phyloP scores from a whole-genome alignment of 1,140 invertebrate genomes.

The Zaprionus tsacasi region DNA sequence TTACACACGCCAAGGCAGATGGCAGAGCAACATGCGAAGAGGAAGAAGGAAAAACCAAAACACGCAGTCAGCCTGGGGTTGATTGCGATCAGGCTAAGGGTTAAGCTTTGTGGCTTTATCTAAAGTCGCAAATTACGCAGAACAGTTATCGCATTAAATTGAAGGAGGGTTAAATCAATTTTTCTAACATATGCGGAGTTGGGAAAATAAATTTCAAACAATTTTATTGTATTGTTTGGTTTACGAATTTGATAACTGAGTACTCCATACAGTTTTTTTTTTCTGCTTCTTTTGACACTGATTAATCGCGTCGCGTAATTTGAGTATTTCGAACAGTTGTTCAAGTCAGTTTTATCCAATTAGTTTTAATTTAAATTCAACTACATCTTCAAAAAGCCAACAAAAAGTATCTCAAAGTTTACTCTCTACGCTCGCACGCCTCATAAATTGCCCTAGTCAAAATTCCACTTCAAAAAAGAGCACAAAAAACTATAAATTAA shows the following conservation, averaged over 20 bases:
- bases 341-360: conserved; percentile 13
- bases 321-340: conserved; percentile 7
- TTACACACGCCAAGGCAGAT: conserved; percentile 52
- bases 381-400: background rate
- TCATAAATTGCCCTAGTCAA: conserved; percentile 35
- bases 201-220: conserved; percentile 27
- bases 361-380: conserved; percentile 32
- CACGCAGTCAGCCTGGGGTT: conserved; percentile 21
- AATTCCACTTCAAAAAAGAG: conserved; percentile 39
- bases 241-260: background rate
- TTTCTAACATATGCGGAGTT: conserved; percentile 49
- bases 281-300: background rate
- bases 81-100: conserved; percentile 37
- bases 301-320: conserved; percentile 24
- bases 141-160: conserved; percentile 58
- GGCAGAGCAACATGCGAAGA: conserved; percentile 19
- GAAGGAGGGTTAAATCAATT: conserved; percentile 52
- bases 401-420: background rate
- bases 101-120: conserved; percentile 39
- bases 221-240: conserved; percentile 27
- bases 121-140: conserved; percentile 32
- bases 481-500: conserved; percentile 62
- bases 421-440: conserved; percentile 11
- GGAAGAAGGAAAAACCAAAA: conserved; percentile 17
- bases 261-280: background rate